A percentile compares a stretch with the other conserved stretches of the same genome.
Evolutionary conservation across 2,113 vertebrate genomes (phyloP).

Genomic region (Mugil cephalus): DNA sequence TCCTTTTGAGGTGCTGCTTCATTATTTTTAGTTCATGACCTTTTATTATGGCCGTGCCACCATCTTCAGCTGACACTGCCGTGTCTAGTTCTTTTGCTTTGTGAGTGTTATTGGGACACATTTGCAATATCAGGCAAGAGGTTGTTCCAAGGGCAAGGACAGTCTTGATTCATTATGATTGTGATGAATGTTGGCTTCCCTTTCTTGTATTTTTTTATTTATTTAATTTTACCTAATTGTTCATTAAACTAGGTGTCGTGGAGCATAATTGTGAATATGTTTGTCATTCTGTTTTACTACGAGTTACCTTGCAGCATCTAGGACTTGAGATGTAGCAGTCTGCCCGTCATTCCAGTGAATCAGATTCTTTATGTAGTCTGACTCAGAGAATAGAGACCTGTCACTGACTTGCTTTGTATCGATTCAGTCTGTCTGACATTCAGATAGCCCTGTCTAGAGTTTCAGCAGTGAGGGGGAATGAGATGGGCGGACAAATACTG

Average conservation of each 20-base stretch:
- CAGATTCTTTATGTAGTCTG: constrained; percentile 55
- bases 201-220: neutral
- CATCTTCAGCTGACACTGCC: too few species aligned
- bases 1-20: too few species aligned
- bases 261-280: neutral
- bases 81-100: too few species aligned
- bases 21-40: too few species aligned
- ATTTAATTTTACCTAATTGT: neutral
- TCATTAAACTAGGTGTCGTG: neutral
- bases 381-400: constrained; percentile 58
- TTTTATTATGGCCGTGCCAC: too few species aligned
- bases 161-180: too few species aligned
- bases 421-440: constrained; percentile 70
- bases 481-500: constrained; percentile 34
- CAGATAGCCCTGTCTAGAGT: constrained; percentile 56
- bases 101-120: too few species aligned
- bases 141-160: too few species aligned
- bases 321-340: constrained; percentile 8
- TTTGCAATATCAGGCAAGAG: too few species aligned
- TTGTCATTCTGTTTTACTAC: neutral
- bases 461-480: constrained; percentile 41
- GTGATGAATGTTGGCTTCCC: neutral
- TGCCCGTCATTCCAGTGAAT: constrained; percentile 57
- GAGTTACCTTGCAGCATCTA: neutral
- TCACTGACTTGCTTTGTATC: constrained; percentile 71